Percentiles rank a stretch among this genome's conserved stretches.
Conservation (phyloP, 2,888 invertebrate species). For the Palloptera scutellata region DNA sequence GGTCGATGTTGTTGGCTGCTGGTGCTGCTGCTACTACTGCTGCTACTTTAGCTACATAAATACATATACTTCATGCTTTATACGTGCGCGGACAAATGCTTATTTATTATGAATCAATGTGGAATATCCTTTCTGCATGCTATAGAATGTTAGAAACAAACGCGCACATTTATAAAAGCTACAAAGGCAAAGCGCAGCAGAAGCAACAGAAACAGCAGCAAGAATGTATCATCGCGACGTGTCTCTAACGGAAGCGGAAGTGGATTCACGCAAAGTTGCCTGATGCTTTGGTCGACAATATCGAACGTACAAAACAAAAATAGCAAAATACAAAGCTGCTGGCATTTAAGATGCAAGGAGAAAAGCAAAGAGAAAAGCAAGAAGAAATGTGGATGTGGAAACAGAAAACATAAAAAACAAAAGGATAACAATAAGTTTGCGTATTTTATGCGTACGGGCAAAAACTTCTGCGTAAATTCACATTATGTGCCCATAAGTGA, state of each 20-base stretch:
- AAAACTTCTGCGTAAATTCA: constrained; percentile 22
- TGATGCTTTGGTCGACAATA: not conserved
- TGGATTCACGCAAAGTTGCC: constrained; percentile 1
- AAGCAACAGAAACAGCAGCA: not conserved
- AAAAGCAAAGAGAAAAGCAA: not conserved
- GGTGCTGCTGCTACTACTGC: not conserved
- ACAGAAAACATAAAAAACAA: constrained; percentile 41
- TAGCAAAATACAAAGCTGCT: not conserved
- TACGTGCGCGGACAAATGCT: not conserved
- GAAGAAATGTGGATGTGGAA: not conserved
- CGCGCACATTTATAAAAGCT: too few relatives aligned
- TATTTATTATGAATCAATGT: constrained; percentile 9
- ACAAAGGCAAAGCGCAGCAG: not conserved
- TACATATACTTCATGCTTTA: not conserved
- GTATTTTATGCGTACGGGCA: constrained; percentile 27
- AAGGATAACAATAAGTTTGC: constrained; percentile 53
- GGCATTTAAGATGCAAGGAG: not conserved
- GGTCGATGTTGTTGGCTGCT: not conserved
- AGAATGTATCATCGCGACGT: not conserved
- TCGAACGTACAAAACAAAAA: not conserved
- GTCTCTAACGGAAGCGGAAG: constrained; percentile 17
- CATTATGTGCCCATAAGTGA: constrained; percentile 40
- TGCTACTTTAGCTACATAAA: too few relatives aligned
- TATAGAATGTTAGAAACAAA: too few relatives aligned
- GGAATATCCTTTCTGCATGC: not conserved